Evolutionary conservation across 2,888 invertebrate species (phyloP), one percentile per base, ranked within the genome.

Genomic region (Rhingia rostrata): DNA sequence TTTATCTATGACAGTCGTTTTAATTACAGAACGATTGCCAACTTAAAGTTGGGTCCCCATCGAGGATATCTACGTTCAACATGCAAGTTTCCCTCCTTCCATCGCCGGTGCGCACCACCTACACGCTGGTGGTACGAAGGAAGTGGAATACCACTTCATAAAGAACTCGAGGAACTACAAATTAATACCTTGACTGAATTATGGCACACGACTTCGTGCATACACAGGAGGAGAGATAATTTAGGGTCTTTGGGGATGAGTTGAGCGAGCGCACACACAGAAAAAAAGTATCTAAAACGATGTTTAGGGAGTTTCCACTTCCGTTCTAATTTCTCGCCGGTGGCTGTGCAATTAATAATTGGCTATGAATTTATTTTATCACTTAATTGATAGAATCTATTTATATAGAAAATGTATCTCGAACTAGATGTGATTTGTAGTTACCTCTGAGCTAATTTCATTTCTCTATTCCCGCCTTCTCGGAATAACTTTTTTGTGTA

Each of bases 1-100:
- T 84, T 84, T 83, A 83, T 83, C 78, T 78, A 78, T 83, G 83
- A 83, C 83, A 84, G 84, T 70, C 74, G 75, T 84, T 84, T 84
- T 84, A 84, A 84, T 84, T 84, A 80, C 74, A 84, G 82, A 82
- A 32, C 72, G 82, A 82, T 82, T 77, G 60, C 77, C 58, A 70
- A 80, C n/a, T 14, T 22, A 41, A 72, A 54, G 39, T 9, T 51
- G 41, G 41, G 41, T 39, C 5, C 30, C 39, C 43, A 12, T n/a
- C 2, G n/a, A 45, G 14, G 47, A 51, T 37, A 43, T 6, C 35
- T 30, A 33, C 45, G 43, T 64, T 9, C 54, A 67, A 69, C 77
- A 72, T 58, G 49, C 22, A 49, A 22, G 77, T 82, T 82, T 72
- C 6, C 12, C 32, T 43, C 22, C 53, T 14, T 54, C 39, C 30